A percentile compares a stretch with the other conserved stretches of the same genome.
Evolutionary conservation across 2,888 invertebrate species (phyloP).

Genomic region (Diplolepis rosae): DNA sequence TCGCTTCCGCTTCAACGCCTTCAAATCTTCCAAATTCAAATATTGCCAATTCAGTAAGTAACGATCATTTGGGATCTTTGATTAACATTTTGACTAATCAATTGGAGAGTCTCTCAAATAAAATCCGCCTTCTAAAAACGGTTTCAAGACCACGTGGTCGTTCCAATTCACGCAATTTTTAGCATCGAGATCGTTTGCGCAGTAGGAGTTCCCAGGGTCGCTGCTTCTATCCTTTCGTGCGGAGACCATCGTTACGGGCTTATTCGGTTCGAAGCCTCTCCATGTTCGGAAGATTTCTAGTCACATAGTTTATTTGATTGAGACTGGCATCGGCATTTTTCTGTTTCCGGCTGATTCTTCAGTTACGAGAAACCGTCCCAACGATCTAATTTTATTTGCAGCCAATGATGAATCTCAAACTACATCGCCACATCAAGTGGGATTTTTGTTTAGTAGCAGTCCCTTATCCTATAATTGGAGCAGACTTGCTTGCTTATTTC

Average conservation of each 20-base stretch:
- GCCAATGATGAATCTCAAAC: slow-evolving; percentile 33
- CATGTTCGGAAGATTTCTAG: slow-evolving; percentile 35
- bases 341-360: background rate
- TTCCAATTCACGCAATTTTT: background rate
- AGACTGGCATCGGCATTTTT: slow-evolving; percentile 39
- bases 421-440: slow-evolving; percentile 36
- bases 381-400: no score
- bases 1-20: background rate
- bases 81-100: background rate
- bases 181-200: no score
- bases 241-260: background rate
- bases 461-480: no score
- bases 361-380: no score
- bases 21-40: background rate
- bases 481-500: no score
- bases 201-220: no score
- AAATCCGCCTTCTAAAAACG: no score
- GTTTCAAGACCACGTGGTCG: no score
- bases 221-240: background rate
- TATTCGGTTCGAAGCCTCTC: slow-evolving; percentile 31
- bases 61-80: background rate
- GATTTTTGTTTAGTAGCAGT: slow-evolving; percentile 39
- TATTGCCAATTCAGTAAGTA: background rate
- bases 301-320: slow-evolving; percentile 42
- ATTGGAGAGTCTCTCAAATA: no score